phyloP scores from a whole-genome alignment of 2,113 vertebrate species.

The Eurystomus gularis region DNA sequence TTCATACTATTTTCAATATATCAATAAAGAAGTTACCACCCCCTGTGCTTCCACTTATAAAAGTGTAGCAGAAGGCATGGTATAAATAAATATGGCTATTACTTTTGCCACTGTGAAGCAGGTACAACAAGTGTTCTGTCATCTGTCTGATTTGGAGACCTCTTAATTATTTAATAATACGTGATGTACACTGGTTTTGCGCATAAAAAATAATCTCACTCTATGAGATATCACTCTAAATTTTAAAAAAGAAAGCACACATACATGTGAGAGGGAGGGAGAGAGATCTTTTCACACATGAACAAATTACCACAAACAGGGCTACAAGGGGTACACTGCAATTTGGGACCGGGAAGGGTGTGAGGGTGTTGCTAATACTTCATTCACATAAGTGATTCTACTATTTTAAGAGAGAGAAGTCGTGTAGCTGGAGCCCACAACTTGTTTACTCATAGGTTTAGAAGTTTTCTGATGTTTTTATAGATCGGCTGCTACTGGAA shows the following conservation, averaged over 20 bases:
- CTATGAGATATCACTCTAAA: not conserved
- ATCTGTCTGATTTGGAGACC: not conserved
- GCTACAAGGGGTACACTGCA: not conserved
- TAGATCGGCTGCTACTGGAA: not conserved
- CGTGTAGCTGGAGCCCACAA: not conserved
- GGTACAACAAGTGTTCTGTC: not conserved
- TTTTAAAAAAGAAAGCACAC: not conserved
- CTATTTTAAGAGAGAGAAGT: not conserved
- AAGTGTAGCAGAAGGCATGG: not conserved
- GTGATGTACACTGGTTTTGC: not conserved
- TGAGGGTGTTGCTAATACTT: not conserved
- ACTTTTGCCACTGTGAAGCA: not conserved
- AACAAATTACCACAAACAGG: not conserved
- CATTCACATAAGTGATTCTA: not conserved
- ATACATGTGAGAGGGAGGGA: not conserved
- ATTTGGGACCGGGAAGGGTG: not conserved
- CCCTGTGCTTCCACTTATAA: not conserved
- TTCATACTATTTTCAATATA: not conserved
- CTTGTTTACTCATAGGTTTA: not conserved
- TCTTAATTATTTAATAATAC: not conserved
- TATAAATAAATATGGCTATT: not conserved
- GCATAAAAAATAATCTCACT: not conserved
- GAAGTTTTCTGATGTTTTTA: not conserved
- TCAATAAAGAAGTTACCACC: not conserved
- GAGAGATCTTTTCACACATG: not conserved